Percentiles rank a stretch among this genome's conserved stretches.
Conservation (phyloP, 2,113 vertebrate species). For the Xyrauchen texanus region DNA sequence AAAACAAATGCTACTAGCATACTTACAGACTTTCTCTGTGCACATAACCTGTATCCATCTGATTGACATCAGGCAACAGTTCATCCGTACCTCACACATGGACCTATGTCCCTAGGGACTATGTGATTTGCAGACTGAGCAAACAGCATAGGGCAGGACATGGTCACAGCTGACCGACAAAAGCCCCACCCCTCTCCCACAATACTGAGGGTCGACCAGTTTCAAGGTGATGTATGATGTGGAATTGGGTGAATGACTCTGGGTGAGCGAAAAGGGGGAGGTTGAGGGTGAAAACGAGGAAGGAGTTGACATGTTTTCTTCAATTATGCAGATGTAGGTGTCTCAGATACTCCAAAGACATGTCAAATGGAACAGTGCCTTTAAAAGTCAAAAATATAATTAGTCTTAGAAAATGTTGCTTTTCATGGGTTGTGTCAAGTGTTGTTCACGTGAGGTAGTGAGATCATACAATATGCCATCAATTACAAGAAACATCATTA, state of each 20-base stretch:
- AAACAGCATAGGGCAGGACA: conserved; percentile 21
- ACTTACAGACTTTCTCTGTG: too few species aligned
- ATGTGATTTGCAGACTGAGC: conserved; percentile 35
- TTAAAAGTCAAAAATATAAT: conserved; percentile 12
- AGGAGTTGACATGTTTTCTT: conserved; percentile 67
- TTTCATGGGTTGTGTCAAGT: background rate
- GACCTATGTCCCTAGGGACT: conserved; percentile 6
- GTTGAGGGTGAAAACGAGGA: conserved; percentile 57
- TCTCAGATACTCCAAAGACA: conserved; percentile 52
- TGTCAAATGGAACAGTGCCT: conserved; percentile 37
- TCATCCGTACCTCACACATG: conserved; percentile 24
- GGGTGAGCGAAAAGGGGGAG: conserved; percentile 51
- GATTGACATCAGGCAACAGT: conserved; percentile 19
- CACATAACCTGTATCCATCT: background rate
- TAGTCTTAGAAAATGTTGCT: conserved; percentile 13
- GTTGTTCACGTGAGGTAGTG: background rate
- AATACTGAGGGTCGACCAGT: conserved; percentile 28
- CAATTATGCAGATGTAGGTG: conserved; percentile 75
- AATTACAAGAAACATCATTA: conserved; percentile 41
- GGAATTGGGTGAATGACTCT: conserved; percentile 57
- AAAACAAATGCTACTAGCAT: too few species aligned
- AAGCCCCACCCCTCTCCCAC: background rate
- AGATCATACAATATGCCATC: conserved; percentile 26
- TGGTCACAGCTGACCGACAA: conserved; percentile 26
- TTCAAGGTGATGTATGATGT: conserved; percentile 75